Evolutionary conservation across 2,888 invertebrate species (phyloP), one percentile per base, ranked within the genome.

Genomic region (Allophyes oxyacanthae): DNA sequence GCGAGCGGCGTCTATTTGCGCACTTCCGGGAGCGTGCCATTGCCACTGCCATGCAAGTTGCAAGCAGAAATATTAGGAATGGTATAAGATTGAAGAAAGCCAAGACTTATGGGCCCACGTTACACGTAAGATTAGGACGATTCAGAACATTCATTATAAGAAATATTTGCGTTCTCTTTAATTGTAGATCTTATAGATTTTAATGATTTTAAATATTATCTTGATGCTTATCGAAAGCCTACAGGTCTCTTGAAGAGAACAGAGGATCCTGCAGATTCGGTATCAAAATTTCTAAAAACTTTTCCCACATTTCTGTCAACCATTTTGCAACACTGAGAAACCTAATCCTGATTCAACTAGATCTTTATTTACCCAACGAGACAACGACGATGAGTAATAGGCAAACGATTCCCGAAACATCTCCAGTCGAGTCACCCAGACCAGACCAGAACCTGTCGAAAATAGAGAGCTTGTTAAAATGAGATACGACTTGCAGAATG

Each of bases 1-100:
- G 61, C 38, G 64, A 57, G 59, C 52, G 48, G 34, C 46, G 41
- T 57, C 75, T 77, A 78, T 78, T 79, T 79, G 72, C 75, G 68
- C 14, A 69, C 66, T 79, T 78, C 78, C 79, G 68, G 63, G 70
- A 55, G 62, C 63, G 58, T 63, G 64, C 54, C 53, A 68, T 40
- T 46, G 57, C 62, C 48, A 51, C 62, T 54, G 51, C 51, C 55
- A 41, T 20, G 20, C 20, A 2, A 20, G 4, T 4, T 20, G 2
- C 20, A 49, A 46, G 25, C 37, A 42, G 33, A 44, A 65, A 52
- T 42, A 70, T 10, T 26, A 25, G n/a, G 13, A 30, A 33, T 28
- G 8, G 7, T 28, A 6, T 28, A 25, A 25, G 28, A 8, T 28
- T 6, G 28, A 6, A 28, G 28, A 8, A 28, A 28, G 28, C 28